Evolutionary conservation across 1,140 invertebrate genomes (phyloP), one percentile per base, ranked within the genome.

Genomic region (Drosophila willistoni): DNA sequence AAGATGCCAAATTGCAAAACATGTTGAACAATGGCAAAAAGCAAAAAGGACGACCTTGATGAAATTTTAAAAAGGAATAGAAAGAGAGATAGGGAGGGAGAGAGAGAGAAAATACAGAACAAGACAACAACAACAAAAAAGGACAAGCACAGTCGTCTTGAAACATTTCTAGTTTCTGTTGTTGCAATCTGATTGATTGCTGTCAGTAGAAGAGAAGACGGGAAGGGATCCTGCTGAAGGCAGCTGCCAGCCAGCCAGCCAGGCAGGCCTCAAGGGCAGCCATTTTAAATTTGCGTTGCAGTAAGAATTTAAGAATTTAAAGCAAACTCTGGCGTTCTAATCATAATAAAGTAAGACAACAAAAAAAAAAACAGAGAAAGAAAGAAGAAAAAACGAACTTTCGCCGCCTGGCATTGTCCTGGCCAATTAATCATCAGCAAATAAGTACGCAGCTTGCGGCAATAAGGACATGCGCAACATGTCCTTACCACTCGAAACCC

Each of bases 161-260:
- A 51, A 51, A 12, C 17, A 51, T 77, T 86, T 57, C 44, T 69
- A 63, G 56, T 83, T 84, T 87, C 83, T 87, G 61, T 89, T 87
- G 83, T 89, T 87, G 77, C 79, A 73, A 87, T 87, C 83, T 87
- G 83, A 87, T 87, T 87, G 83, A 87, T 87, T 89, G 83, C 83
- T 89, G 83, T 87, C 83, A 87, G 71, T 71, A 65, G 77, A 81
- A 66, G 60, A 64, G 64, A 61, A 65, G 69, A 39, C 54, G 59
- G 76, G 69, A 39, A 42, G 59, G 76, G 73, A 73, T 73, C 66
- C 73, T 76, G 73, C 36, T 55, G 14, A 60, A 19, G 59, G 73
- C 73, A 76, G 73, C 73, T 76, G 42, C 22, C 34, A 29, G 54
- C 17, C 71, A 29, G 42, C 68, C 83, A 86, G 36, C 44, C 44